A percentile compares a stretch with the other conserved stretches of the same genome.
Conservation (phyloP, 2,888 invertebrate genomes). For the Adineta ricciae region DNA sequence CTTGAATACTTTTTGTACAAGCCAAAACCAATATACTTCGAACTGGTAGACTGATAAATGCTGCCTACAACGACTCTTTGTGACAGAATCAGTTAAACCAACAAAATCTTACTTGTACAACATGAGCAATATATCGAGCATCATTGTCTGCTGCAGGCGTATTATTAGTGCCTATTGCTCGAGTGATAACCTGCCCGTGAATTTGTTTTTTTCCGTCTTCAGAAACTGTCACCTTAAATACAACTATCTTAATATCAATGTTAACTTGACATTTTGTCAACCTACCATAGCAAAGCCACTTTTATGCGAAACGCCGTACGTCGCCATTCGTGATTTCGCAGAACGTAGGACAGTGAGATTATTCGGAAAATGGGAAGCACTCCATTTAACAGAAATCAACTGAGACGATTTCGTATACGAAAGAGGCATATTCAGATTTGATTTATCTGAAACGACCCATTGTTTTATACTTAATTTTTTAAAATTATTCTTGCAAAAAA, state of each 20-base stretch:
- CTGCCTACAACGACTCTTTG: neutral
- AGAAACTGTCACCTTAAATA: neutral
- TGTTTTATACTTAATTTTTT: too few relatives aligned
- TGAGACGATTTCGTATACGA: neutral
- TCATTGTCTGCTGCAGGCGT: neutral
- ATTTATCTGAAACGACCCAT: neutral
- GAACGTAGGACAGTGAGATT: neutral
- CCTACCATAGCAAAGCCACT: neutral
- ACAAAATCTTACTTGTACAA: neutral
- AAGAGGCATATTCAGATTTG: neutral
- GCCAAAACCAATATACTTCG: neutral
- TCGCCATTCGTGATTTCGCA: neutral
- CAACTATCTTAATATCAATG: too few relatives aligned
- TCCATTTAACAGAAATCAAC: neutral
- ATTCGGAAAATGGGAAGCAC: neutral
- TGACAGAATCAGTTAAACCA: neutral
- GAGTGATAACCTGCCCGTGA: neutral
- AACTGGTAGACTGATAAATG: neutral
- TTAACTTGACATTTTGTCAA: too few relatives aligned
- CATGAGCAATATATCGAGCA: neutral
- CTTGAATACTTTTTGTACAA: conserved; percentile 15
- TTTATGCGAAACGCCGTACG: neutral
- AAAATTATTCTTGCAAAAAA: too few relatives aligned
- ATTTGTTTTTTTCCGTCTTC: neutral
- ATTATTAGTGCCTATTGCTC: neutral